Conservation (phyloP, 2,888 invertebrate genomes). For the Aphidius colemani region DNA sequence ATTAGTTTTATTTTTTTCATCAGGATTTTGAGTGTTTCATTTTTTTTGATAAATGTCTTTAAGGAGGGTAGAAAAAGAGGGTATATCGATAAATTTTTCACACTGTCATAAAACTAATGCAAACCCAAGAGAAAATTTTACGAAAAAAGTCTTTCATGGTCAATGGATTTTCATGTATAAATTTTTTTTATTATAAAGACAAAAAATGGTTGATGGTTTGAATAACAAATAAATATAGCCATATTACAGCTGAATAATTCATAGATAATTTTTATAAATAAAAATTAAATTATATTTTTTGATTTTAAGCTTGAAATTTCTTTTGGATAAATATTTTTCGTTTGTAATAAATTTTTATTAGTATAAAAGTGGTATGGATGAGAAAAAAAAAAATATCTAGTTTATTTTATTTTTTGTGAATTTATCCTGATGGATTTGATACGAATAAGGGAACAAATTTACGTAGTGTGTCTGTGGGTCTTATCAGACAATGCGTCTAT, state of each 20-base stretch:
- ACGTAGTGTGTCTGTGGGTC: slow-evolving; percentile 1
- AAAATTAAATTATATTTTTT: slow-evolving; percentile 12
- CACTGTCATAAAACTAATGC: slow-evolving; percentile 19
- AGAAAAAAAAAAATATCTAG: no score
- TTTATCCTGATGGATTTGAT: slow-evolving; percentile 6
- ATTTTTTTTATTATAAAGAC: background rate
- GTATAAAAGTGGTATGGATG: no score
- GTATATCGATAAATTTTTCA: slow-evolving; percentile 23
- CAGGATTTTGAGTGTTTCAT: background rate
- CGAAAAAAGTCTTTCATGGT: slow-evolving; percentile 16
- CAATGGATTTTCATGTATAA: slow-evolving; percentile 17
- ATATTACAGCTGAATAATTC: slow-evolving; percentile 31
- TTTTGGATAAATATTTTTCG: no score
- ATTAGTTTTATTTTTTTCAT: slow-evolving; percentile 2
- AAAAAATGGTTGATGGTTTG: slow-evolving; percentile 26
- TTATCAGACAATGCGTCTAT: slow-evolving; percentile 17
- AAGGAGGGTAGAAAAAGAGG: background rate
- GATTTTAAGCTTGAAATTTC: no score
- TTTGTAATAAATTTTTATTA: no score
- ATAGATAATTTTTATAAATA: slow-evolving; percentile 24
- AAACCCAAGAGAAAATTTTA: background rate
- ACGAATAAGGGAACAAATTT: slow-evolving; percentile 10
- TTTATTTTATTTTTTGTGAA: background rate
- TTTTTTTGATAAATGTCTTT: background rate
- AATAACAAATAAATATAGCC: slow-evolving; percentile 35